Conservation (phyloP, 2,113 vertebrate species). For the Plecturocebus donacophilus region DNA sequence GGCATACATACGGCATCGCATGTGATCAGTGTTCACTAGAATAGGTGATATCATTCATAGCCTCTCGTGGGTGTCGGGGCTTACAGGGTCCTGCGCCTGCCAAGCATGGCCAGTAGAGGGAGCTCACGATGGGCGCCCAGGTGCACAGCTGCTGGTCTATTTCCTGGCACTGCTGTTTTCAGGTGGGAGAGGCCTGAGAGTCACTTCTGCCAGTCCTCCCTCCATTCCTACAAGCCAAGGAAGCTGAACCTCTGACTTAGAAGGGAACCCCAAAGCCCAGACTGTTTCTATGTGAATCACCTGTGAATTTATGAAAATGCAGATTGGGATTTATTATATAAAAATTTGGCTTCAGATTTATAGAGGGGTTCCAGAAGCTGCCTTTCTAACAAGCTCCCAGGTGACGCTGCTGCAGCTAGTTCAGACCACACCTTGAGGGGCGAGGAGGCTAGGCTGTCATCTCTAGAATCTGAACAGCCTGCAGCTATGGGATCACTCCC, state of each 20-base stretch:
- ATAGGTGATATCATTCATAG: fast-evolving
- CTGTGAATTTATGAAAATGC: background rate
- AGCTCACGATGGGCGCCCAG: background rate
- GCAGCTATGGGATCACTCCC: background rate
- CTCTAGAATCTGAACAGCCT: background rate
- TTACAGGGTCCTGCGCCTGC: background rate
- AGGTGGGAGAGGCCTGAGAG: background rate
- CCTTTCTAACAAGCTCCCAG: background rate
- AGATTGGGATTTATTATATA: background rate
- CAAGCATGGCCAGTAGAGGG: too few relatives aligned
- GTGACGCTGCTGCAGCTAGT: too few relatives aligned
- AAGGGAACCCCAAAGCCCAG: background rate
- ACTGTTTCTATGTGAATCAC: background rate
- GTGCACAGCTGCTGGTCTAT: background rate
- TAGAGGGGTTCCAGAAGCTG: background rate
- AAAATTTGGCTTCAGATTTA: too few relatives aligned
- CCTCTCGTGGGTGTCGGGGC: background rate
- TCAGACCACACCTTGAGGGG: background rate
- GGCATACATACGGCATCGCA: fast-evolving
- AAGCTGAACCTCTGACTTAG: background rate
- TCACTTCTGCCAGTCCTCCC: background rate
- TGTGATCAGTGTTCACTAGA: fast-evolving
- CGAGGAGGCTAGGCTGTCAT: background rate
- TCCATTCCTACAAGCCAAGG: background rate
- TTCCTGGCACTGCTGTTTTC: background rate